Evolutionary conservation across 2,888 invertebrate species (phyloP).

Genomic region (Diabrotica balteata): DNA sequence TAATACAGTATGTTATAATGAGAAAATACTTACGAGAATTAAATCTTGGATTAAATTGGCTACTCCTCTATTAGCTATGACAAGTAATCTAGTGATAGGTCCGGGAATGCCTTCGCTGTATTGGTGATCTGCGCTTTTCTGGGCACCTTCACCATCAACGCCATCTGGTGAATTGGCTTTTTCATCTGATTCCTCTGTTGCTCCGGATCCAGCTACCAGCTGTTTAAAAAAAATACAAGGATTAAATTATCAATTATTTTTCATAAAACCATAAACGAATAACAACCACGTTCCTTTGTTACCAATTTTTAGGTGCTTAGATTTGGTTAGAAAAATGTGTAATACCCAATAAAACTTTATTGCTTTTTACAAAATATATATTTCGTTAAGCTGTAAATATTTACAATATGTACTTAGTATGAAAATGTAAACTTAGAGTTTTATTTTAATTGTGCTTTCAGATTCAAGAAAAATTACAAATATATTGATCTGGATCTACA

Average conservation of each 20-base stretch:
- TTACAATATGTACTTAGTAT: too few species aligned
- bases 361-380: too few species aligned
- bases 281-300: too few species aligned
- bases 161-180: slow-evolving; percentile 64
- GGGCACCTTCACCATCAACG: slow-evolving; percentile 61
- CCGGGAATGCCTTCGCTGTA: slow-evolving; percentile 84
- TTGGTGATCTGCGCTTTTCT: slow-evolving; percentile 69
- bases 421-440: too few species aligned
- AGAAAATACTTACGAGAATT: slow-evolving; percentile 72
- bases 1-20: neutral
- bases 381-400: too few species aligned
- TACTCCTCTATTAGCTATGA: slow-evolving; percentile 86
- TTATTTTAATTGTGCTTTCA: too few species aligned
- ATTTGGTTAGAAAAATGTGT: too few species aligned
- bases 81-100: slow-evolving; percentile 84
- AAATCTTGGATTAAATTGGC: slow-evolving; percentile 88
- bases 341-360: too few species aligned
- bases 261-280: too few species aligned
- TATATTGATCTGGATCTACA: too few species aligned
- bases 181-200: slow-evolving; percentile 69
- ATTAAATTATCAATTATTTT: neutral
- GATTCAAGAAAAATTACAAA: too few species aligned
- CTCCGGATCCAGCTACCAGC: slow-evolving; percentile 82
- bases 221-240: slow-evolving; percentile 55
- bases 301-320: too few species aligned